Conservation (phyloP, 2,888 invertebrate species). For the Nephrotoma flavescens region DNA sequence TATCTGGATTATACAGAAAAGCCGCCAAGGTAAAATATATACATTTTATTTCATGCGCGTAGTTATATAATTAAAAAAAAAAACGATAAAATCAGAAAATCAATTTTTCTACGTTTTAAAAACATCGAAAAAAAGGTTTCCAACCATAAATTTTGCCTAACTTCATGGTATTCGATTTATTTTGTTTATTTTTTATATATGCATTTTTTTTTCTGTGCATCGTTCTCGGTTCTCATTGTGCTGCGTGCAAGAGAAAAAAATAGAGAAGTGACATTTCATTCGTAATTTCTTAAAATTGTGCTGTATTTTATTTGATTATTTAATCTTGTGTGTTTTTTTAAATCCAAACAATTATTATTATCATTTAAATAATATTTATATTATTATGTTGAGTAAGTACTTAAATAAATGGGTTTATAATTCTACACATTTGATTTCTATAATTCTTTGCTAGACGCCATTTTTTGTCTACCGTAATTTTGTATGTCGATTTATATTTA, state of each 20-base stretch:
- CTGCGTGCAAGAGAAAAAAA: too few relatives aligned
- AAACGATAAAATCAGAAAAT: background rate
- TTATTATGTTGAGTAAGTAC: too few relatives aligned
- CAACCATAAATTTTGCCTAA: background rate
- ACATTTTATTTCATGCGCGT: background rate
- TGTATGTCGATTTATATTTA: too few relatives aligned
- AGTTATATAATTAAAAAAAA: background rate
- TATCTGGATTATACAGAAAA: background rate
- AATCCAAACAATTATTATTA: too few relatives aligned
- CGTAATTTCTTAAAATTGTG: background rate
- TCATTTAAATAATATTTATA: too few relatives aligned
- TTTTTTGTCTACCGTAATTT: too few relatives aligned
- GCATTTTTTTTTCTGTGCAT: background rate
- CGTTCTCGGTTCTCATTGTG: background rate
- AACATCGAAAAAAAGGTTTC: background rate
- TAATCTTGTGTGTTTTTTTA: background rate
- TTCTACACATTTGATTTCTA: too few relatives aligned
- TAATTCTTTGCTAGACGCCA: too few relatives aligned
- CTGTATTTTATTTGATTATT: background rate
- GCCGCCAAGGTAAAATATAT: background rate
- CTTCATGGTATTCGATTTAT: background rate
- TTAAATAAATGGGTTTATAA: too few relatives aligned
- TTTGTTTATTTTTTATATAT: background rate
- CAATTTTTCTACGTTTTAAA: background rate
- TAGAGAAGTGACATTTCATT: background rate